Conservation (phyloP, 2,797 vertebrate genomes). For the Dermochelys coriacea region DNA sequence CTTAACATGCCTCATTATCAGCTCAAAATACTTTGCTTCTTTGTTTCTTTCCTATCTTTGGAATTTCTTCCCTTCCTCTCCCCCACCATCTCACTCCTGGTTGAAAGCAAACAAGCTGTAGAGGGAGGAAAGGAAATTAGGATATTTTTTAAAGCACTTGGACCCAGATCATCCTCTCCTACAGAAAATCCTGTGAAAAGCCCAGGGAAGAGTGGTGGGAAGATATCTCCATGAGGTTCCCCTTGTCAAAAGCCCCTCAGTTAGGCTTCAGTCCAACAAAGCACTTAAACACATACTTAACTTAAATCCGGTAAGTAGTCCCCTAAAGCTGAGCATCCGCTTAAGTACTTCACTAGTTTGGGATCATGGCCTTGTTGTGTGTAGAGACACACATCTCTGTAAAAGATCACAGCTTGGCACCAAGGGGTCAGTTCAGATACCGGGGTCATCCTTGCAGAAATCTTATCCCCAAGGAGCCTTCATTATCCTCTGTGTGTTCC, state of each 20-base stretch:
- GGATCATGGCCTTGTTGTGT: background rate
- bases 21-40: no score
- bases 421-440: no score
- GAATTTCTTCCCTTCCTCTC: no score
- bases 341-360: background rate
- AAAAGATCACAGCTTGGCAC: no score
- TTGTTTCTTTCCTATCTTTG: no score
- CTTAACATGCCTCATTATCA: no score
- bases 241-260: background rate
- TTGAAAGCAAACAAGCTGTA: slow-evolving; percentile 22
- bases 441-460: background rate
- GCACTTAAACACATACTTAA: background rate
- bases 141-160: background rate
- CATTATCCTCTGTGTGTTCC: no score
- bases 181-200: background rate
- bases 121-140: background rate
- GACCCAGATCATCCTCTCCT: background rate
- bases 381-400: background rate
- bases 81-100: background rate
- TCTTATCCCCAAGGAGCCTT: accelerated
- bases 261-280: background rate
- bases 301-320: accelerated
- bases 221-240: background rate
- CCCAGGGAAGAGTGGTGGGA: background rate
- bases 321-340: background rate